phyloP scores from a whole-genome alignment of 1,140 invertebrate species.

The Musca domestica region DNA sequence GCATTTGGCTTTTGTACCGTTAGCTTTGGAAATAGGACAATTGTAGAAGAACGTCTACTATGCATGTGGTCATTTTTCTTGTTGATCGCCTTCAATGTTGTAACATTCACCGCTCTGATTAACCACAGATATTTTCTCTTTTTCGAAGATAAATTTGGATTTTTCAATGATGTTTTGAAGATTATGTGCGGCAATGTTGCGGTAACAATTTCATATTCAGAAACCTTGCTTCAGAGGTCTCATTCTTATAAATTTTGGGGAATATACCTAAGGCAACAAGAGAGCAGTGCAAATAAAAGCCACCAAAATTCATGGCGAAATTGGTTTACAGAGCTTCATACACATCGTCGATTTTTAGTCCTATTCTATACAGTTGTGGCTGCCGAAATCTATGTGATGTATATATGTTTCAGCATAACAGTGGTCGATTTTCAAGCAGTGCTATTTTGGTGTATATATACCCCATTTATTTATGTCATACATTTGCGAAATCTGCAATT shows the following conservation, averaged over 20 bases:
- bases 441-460: slow-evolving; percentile 40
- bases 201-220: slow-evolving; percentile 35
- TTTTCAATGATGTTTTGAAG: slow-evolving; percentile 40
- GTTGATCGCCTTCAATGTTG: slow-evolving; percentile 14
- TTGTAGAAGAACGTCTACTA: neutral
- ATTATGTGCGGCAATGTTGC: slow-evolving; percentile 36
- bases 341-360: slow-evolving; percentile 12
- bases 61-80: neutral
- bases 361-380: slow-evolving; percentile 14
- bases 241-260: slow-evolving; percentile 34
- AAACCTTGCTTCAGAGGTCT: slow-evolving; percentile 29
- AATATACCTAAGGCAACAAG: neutral
- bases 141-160: slow-evolving; percentile 35
- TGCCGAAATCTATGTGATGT: slow-evolving; percentile 27
- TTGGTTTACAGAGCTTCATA: neutral
- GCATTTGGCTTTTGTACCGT: neutral
- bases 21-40: neutral
- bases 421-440: neutral
- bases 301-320: neutral
- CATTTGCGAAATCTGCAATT: slow-evolving; percentile 42
- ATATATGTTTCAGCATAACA: neutral
- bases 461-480: slow-evolving; percentile 33
- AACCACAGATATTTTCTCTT: slow-evolving; percentile 32
- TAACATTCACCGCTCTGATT: slow-evolving; percentile 23
- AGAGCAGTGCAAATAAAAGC: too few species aligned